Conservation (phyloP, 2,797 vertebrate genomes). For the Octomys mimax region DNA sequence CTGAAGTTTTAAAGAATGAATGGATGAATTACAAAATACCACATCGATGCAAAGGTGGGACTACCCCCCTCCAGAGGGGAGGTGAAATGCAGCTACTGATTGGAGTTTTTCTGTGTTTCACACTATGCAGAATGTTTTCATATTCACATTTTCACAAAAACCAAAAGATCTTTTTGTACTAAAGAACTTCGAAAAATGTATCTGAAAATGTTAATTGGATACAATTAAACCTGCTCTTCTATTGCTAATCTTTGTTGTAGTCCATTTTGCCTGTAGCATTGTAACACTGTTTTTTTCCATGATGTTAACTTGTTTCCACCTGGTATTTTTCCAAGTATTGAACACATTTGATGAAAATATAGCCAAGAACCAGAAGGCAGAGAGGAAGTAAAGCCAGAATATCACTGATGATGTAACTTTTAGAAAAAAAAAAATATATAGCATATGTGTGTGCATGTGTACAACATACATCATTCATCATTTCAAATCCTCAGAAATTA, state of each 20-base stretch:
- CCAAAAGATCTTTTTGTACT: neutral
- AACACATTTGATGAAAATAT: slow-evolving; percentile 48
- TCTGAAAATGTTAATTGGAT: neutral
- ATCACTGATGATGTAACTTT: neutral
- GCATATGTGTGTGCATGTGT: too few species aligned
- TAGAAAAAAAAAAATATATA: neutral
- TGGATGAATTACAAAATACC: neutral
- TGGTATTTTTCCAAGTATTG: slow-evolving; percentile 64
- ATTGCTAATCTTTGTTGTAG: neutral
- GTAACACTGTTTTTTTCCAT: slow-evolving; percentile 55
- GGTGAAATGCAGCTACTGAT: neutral
- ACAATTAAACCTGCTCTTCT: neutral
- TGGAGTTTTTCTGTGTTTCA: neutral
- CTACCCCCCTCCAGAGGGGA: neutral
- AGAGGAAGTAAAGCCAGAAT: neutral
- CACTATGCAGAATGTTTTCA: neutral
- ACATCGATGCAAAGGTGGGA: neutral
- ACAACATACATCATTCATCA: neutral
- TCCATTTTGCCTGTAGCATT: neutral
- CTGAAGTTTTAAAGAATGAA: slow-evolving; percentile 11
- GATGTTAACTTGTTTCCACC: neutral
- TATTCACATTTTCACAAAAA: neutral
- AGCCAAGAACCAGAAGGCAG: neutral
- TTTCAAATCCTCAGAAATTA: slow-evolving; percentile 47
- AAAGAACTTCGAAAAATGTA: neutral